Base-by-base conservation (phyloP, 2,888 invertebrate genomes). In the Boloria selene region DNA sequence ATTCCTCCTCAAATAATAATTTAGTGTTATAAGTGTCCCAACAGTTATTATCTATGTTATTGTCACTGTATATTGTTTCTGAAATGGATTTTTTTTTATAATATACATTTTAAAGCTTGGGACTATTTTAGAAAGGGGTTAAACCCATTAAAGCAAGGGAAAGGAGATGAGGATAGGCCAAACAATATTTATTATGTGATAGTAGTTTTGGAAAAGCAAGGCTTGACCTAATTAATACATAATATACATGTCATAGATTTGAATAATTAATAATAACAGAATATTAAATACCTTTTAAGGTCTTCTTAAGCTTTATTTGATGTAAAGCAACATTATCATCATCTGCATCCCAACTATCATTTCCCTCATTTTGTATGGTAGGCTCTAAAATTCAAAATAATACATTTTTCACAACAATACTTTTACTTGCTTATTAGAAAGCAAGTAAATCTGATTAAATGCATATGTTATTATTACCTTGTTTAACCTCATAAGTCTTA, bases 311-410 rank as follows among this genome's bases (percentile, higher is more conserved):
- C 47, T 73, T 74, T 49, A 73, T 70, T 22, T 73, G 68, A 18
- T 47, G 68, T 0, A 72, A 63, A 2, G 61, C 63, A 0, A 84
- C 61, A 68, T 87, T 85, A 63, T 88, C 86, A 74, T 90, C 91
- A 10, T 88, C 87, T 2, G 83, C 86, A 73, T 90, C 87, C 90
- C 91, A 90, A 51, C 77, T 75, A 60, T 77, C 80, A n/a, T 85
- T 84, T 68, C 79, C 75, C 26, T 74, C 74, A 68, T 74, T 75
- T 14, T 80, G 79, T 65, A 71, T 14, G 50, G 18, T 49, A n/a
- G 45, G 50, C 16, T 53, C 31, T 61, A 10, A 14, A 10, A 10
- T 10, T 38, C 2, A 38, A 38, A 64, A 62, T 10, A 54, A 13
- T 47, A 13, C 16, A 26, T 7, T 5, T 51, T 26, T 54, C 16